A percentile compares a stretch with the other conserved stretches of the same genome.
Conservation (phyloP, 92 coral and sea anemone genomes). For the Phymanthus crucifer region DNA sequence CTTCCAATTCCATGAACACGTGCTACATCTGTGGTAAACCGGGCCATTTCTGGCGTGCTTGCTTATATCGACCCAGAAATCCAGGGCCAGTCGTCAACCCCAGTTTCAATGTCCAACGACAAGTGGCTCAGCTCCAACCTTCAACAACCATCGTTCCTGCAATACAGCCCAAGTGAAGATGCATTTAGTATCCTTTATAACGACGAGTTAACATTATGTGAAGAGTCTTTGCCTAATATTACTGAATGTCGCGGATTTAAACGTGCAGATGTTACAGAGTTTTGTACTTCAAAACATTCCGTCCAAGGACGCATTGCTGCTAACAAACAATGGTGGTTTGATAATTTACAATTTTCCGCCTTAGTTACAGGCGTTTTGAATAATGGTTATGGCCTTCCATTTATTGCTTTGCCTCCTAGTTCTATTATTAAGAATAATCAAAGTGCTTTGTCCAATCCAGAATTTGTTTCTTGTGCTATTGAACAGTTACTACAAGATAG, state of each 20-base stretch:
- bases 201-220: too few species aligned
- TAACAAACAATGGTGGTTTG: slow-evolving; percentile 48
- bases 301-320: slow-evolving; percentile 52
- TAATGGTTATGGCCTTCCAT: slow-evolving; percentile 40
- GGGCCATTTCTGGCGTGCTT: slow-evolving; percentile 42
- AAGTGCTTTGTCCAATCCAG: background rate
- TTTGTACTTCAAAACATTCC: background rate
- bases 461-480: background rate
- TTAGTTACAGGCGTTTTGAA: slow-evolving; percentile 41
- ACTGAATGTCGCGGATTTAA: background rate
- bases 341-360: slow-evolving; percentile 39
- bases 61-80: background rate
- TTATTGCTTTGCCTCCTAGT: background rate
- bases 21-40: slow-evolving; percentile 40
- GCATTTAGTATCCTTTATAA: too few species aligned
- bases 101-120: too few species aligned
- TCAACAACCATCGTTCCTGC: background rate
- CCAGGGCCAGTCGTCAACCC: background rate
- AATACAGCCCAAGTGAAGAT: too few species aligned
- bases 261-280: slow-evolving; percentile 1
- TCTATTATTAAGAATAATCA: slow-evolving; percentile 8
- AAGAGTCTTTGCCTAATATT: too few species aligned
- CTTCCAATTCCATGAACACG: background rate
- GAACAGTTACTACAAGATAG: background rate
- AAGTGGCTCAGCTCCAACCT: background rate